Evolutionary conservation across 2,797 vertebrate species (phyloP).

Genomic region (Erethizon dorsatum): DNA sequence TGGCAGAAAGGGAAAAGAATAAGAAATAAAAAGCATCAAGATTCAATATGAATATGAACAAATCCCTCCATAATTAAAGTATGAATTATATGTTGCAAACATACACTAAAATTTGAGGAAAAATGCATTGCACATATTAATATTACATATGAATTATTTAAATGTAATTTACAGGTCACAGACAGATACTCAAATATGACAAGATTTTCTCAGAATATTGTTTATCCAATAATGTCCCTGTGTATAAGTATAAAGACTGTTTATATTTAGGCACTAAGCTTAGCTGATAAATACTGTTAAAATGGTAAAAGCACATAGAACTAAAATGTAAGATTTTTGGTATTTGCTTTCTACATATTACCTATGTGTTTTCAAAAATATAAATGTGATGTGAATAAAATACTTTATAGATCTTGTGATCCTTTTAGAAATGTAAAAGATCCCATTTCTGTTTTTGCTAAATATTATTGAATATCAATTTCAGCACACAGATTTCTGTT

Average conservation of each 20-base stretch:
- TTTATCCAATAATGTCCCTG: neutral
- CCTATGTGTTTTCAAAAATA: neutral
- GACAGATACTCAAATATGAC: neutral
- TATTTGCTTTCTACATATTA: neutral
- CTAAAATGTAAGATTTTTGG: neutral
- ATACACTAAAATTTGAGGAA: neutral
- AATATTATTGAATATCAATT: slow-evolving; percentile 18
- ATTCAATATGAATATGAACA: neutral
- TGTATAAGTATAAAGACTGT: neutral
- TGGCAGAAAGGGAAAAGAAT: neutral
- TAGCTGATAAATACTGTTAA: neutral
- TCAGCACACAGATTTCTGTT: neutral
- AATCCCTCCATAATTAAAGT: neutral
- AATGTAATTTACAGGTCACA: neutral
- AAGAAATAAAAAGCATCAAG: neutral
- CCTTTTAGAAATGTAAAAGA: neutral
- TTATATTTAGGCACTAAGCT: neutral
- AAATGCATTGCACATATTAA: neutral
- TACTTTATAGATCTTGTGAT: neutral
- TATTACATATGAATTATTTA: neutral
- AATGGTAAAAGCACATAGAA: neutral
- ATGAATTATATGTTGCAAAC: neutral
- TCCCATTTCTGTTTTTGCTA: neutral
- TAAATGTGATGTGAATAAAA: neutral
- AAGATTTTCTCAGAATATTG: neutral